Conservation (phyloP, 2,888 invertebrate species). For the Neoascia interrupta region DNA sequence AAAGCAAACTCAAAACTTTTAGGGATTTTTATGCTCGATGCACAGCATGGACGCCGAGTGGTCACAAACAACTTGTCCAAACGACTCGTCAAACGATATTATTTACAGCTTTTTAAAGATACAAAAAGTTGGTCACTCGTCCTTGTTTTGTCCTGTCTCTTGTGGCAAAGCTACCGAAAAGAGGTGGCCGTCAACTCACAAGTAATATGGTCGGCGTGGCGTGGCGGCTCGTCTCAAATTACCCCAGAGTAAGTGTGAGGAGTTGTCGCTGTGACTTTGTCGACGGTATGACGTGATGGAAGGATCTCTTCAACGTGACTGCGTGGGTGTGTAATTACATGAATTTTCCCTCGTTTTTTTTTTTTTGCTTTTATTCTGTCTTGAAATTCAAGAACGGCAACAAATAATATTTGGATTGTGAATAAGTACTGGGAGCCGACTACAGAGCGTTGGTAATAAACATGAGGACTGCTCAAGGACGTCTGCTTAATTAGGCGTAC, state of each 20-base stretch:
- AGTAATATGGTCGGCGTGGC: no score
- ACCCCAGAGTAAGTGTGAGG: conserved; percentile 10
- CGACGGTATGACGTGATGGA: conserved; percentile 5
- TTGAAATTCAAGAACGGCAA: conserved; percentile 15
- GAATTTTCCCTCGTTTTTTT: no score
- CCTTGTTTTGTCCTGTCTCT: background rate
- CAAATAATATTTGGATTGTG: conserved; percentile 39
- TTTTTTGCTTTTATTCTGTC: conserved; percentile 11
- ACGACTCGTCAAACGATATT: conserved; percentile 14
- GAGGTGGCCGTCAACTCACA: background rate
- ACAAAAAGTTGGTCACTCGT: conserved; percentile 1
- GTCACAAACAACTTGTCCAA: background rate
- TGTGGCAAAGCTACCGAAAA: background rate
- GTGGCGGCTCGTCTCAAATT: no score
- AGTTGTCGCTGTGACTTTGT: conserved; percentile 8
- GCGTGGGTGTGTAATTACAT: background rate
- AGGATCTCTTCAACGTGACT: background rate
- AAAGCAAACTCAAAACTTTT: conserved; percentile 3
- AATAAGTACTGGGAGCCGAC: no score
- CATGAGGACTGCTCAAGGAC: conserved; percentile 19
- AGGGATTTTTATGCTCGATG: background rate
- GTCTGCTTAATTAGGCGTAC: conserved; percentile 32
- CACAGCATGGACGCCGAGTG: background rate
- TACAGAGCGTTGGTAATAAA: background rate
- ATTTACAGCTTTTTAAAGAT: conserved; percentile 26